Conservation (phyloP, 2,797 vertebrate genomes). For the Enteromius unitaeniatus region DNA sequence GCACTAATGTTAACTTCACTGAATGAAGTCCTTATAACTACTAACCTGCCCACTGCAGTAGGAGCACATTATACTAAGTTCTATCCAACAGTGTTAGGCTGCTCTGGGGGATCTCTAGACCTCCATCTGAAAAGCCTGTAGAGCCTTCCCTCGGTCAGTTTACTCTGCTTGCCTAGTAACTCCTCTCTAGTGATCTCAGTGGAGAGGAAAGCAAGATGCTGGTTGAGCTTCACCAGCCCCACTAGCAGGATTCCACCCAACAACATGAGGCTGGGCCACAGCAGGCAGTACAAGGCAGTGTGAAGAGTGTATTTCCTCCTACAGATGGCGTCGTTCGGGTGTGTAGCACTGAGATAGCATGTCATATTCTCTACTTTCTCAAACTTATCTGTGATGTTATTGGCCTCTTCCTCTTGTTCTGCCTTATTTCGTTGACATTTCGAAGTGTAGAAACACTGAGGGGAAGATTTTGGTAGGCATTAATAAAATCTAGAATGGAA, state of each 20-base stretch:
- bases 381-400: conserved; percentile 74
- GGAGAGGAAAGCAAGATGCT: conserved; percentile 76
- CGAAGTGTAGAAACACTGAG: conserved; percentile 86
- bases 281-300: conserved; percentile 74
- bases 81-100: conserved; percentile 18
- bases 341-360: conserved; percentile 72
- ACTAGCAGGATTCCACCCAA: conserved; percentile 79
- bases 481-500: neutral
- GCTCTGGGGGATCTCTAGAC: conserved; percentile 56
- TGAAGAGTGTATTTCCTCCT: conserved; percentile 72
- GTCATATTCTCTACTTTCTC: conserved; percentile 59
- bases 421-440: conserved; percentile 77
- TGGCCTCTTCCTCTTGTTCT: conserved; percentile 72
- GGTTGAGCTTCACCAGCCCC: conserved; percentile 83
- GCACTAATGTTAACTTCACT: neutral
- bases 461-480: conserved; percentile 32
- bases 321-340: conserved; percentile 74
- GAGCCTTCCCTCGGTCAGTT: conserved; percentile 57
- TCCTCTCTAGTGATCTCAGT: conserved; percentile 60
- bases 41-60: neutral
- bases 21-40: neutral
- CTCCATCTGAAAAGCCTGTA: conserved; percentile 65
- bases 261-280: conserved; percentile 85
- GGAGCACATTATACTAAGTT: neutral
- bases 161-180: conserved; percentile 31